phyloP scores from a whole-genome alignment of 2,888 invertebrate species.

The Aspidiotus rigidus region DNA sequence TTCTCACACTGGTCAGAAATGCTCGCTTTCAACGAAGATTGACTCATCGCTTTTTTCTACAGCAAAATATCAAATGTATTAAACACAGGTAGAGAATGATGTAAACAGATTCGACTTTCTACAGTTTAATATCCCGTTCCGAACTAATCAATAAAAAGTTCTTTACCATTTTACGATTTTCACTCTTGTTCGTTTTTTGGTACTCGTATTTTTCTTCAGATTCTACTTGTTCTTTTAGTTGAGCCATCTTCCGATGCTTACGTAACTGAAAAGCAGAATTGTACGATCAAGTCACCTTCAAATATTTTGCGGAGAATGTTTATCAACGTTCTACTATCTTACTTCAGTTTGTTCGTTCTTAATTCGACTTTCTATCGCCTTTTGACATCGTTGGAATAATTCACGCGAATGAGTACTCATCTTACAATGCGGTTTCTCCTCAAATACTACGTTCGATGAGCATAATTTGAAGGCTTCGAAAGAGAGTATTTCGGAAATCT shows the following conservation, averaged over 20 bases:
- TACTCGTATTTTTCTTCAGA: constrained; percentile 11
- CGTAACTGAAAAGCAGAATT: constrained; percentile 17
- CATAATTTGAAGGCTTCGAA: constrained; percentile 10
- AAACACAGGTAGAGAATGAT: neutral
- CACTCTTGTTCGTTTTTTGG: constrained; percentile 4
- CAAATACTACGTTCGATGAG: constrained; percentile 10
- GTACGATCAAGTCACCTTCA: neutral
- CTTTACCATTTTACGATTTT: constrained; percentile 25
- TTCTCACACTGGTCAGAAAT: constrained; percentile 28
- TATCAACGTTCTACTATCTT: neutral
- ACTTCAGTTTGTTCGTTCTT: constrained; percentile 26
- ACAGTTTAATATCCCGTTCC: neutral
- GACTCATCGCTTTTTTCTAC: constrained; percentile 23
- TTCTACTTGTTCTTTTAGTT: constrained; percentile 18
- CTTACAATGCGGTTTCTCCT: constrained; percentile 12
- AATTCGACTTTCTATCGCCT: constrained; percentile 17
- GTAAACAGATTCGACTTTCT: neutral
- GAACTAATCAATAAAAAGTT: neutral
- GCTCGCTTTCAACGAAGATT: constrained; percentile 4
- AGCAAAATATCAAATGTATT: neutral
- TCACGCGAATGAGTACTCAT: constrained; percentile 6
- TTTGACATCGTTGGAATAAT: constrained; percentile 6
- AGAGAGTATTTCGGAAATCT: constrained; percentile 4
- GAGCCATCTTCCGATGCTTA: constrained; percentile 17
- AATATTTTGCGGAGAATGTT: no score